Conservation (phyloP, 2,888 invertebrate species). For the Tridacna gigas region DNA sequence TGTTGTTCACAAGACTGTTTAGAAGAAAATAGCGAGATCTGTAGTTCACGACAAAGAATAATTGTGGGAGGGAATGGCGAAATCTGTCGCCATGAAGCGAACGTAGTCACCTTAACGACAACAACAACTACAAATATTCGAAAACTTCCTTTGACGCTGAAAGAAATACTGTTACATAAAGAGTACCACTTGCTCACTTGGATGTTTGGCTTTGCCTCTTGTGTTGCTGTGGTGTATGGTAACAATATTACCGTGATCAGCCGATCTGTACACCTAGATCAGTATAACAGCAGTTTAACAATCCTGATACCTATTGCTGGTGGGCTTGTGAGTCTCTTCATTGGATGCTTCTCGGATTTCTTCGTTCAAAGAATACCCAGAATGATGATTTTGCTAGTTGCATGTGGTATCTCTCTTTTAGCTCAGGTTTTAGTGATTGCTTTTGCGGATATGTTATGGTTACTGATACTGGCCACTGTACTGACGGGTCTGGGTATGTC, state of each 20-base stretch:
- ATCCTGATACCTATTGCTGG: slow-evolving; percentile 66
- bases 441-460: slow-evolving; percentile 40
- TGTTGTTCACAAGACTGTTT: too few relatives aligned
- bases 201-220: slow-evolving; percentile 65
- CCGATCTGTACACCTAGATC: slow-evolving; percentile 46
- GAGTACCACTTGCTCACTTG: slow-evolving; percentile 63
- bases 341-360: slow-evolving; percentile 64
- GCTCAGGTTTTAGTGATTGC: slow-evolving; percentile 48
- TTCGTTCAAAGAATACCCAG: slow-evolving; percentile 60
- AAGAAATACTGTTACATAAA: slow-evolving; percentile 50
- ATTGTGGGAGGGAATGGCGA: too few relatives aligned
- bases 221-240: slow-evolving; percentile 64
- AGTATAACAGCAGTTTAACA: slow-evolving; percentile 53
- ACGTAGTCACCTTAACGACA: too few relatives aligned
- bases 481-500: slow-evolving; percentile 64
- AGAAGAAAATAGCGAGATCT: too few relatives aligned
- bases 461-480: slow-evolving; percentile 58
- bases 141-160: slow-evolving; percentile 32
- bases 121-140: too few relatives aligned
- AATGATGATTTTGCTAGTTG: slow-evolving; percentile 51
- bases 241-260: slow-evolving; percentile 66
- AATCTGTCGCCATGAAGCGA: neutral
- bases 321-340: slow-evolving; percentile 55
- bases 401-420: slow-evolving; percentile 42
- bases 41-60: too few relatives aligned